Evolutionary conservation across 2,113 vertebrate genomes (phyloP), one percentile per base, ranked within the genome.

Genomic region (Paedocypris sp.): DNA sequence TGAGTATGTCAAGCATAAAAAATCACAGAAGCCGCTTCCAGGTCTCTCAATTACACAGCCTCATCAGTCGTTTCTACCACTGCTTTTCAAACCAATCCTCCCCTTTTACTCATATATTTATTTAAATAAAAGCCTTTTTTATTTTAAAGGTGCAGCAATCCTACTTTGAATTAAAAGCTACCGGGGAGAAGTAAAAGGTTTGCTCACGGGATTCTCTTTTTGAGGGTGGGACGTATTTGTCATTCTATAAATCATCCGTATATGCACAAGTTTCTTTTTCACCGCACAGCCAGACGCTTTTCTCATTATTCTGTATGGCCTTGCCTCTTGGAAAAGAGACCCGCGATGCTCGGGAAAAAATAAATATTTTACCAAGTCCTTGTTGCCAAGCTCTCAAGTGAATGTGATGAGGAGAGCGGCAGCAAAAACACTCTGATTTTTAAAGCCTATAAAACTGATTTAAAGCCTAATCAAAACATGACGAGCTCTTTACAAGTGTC

Each of bases 231-330:
- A 68, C 62, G 46, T 66, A 53, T 38, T 75, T 71, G 70, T 74
- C 70, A 74, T 63, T 64, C 73, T 78, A 79, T 75, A 77, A 75
- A 81, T 76, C 69, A 76, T 72, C 70, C 53, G n/a, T n/a, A 57
- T 68, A 64, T 35, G 19, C 48, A 62, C 68, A 64, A 66, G 49
- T 64, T 50, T 33, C 32, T 66, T 71, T 62, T 28, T 72, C 67
- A 70, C 68, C 60, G 70, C 26, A 63, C 18, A 62, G 62, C 68
- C 73, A 79, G 62, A 50, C 56, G 50, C 59, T 41, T 62, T 69
- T 70, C 74, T 80, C 73, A 77, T 81, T 82, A 82, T 80, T 69
- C 52, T 66, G 33, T 66, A 50, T 67, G 32, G 71, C 69, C 60
- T 76, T 62, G 65, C 62, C 75, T 78, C 67, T 74, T 72, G 57